A percentile compares a stretch with the other conserved stretches of the same genome.
These are phyloP conservation scores for Sandelia bainsii DNA, from an alignment of 2,797 vertebrate species.

Conservation along the genomic window DNA sequence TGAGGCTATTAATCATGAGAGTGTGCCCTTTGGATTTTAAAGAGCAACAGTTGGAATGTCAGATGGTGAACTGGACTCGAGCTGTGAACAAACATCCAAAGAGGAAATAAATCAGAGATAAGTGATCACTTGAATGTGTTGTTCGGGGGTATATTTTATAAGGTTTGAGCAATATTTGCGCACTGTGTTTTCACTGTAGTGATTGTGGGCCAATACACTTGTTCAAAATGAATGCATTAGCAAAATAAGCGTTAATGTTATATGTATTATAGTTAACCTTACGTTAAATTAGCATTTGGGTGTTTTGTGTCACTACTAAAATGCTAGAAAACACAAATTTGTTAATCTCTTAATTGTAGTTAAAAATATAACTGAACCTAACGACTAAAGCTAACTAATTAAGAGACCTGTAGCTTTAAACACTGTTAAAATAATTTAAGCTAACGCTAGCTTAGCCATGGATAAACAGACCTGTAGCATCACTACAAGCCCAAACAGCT, in stretches of 20 bases:
- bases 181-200: background rate
- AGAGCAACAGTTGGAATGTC: constrained; percentile 38
- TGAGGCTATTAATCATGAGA: background rate
- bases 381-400: background rate
- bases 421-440: background rate
- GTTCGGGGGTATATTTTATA: constrained; percentile 38
- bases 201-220: background rate
- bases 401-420: too few species aligned
- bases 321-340: too few species aligned
- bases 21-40: constrained; percentile 47
- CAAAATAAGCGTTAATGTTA: background rate
- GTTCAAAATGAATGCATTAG: background rate
- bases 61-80: constrained; percentile 18
- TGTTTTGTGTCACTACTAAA: background rate
- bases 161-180: constrained; percentile 4
- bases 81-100: constrained; percentile 45
- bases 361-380: background rate
- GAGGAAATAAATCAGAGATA: constrained; percentile 54
- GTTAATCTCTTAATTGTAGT: too few species aligned
- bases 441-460: background rate
- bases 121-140: constrained; percentile 36
- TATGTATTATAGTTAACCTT: background rate
- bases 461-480: background rate
- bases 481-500: background rate
- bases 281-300: background rate